Evolutionary conservation across 1,140 invertebrate species (phyloP), one percentile per base, ranked within the genome.

Genomic region (Linepithema humile): DNA sequence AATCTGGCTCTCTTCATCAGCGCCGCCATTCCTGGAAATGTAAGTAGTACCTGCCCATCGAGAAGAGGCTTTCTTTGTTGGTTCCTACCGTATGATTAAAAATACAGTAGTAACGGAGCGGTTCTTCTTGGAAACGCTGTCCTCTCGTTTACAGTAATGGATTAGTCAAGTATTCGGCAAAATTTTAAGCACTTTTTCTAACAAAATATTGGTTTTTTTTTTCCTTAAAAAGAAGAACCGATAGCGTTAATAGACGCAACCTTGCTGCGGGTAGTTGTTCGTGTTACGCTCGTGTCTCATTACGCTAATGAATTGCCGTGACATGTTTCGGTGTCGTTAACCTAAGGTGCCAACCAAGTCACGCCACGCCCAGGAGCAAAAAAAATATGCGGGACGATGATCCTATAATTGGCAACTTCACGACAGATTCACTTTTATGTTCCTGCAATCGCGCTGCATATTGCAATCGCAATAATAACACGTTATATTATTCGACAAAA

Each of bases 1-100:
- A 98, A 97, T 72, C 94, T 98, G 75, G 97, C 97, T 2, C 96
- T 98, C 40, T 98, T 98, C 93, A 97, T 98, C 90, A 98, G 97
- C 90, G 97, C 98, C 0, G 98, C 97, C 59, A 97, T 99, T 90
- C 97, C 98, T 85, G 98, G 98, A 91, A 97, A 97, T 95, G 97
- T 98, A 95, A 97, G 97, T 97, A 85, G 26, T 74, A 65, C 32
- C 53, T 59, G 74, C n/a, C 12, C 32, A 38, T 70, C 75, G 17
- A 40, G 43, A 69, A 55, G 17, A 53, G 7, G n/a, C 29, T 72
- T 45, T n/a, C 26, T 53, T 60, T 43, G 20, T 55, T 55, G 17
- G 15, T 32, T 53, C 20, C 20, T 4, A 72, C 53, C 26, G 12
- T n/a, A n/a, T 29, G 64, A 80, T 69, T 55, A 80, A 69, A 80